Percentiles rank a stretch among this genome's conserved stretches.
Evolutionary conservation across 1,140 invertebrate species (phyloP).

Genomic region (Drosophila sturtevanti): DNA sequence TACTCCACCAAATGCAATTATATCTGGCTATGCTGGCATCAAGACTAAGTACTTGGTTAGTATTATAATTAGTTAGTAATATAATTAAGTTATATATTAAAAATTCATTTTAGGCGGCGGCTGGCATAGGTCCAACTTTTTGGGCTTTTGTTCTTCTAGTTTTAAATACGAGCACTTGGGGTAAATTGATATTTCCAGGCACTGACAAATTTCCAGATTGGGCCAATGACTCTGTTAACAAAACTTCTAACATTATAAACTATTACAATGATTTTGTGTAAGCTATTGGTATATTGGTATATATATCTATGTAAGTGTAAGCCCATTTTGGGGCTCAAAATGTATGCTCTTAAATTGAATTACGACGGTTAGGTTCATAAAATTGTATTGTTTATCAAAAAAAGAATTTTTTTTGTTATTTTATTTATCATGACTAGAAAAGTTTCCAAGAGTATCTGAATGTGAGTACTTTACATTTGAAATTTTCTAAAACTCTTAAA

Average conservation of each 20-base stretch:
- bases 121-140: slow-evolving; percentile 88
- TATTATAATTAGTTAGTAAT: not conserved
- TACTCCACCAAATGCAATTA: slow-evolving; percentile 96
- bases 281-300: no score
- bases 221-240: not conserved
- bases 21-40: slow-evolving; percentile 87
- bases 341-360: not conserved
- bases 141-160: slow-evolving; percentile 36
- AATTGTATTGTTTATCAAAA: no score
- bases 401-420: no score
- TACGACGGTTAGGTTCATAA: no score
- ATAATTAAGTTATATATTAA: not conserved
- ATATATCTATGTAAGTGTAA: no score
- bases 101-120: slow-evolving; percentile 81
- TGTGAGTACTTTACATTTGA: no score
- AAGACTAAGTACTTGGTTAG: slow-evolving; percentile 62
- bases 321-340: no score
- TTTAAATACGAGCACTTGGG: slow-evolving; percentile 26
- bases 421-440: no score
- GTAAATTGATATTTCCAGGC: slow-evolving; percentile 38
- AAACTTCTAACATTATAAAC: not conserved
- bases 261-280: no score
- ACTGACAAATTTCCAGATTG: slow-evolving; percentile 36
- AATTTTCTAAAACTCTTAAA: no score
- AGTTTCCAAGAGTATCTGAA: no score